Evolutionary conservation across 2,888 invertebrate species (phyloP).

Genomic region (Acleris laterana): DNA sequence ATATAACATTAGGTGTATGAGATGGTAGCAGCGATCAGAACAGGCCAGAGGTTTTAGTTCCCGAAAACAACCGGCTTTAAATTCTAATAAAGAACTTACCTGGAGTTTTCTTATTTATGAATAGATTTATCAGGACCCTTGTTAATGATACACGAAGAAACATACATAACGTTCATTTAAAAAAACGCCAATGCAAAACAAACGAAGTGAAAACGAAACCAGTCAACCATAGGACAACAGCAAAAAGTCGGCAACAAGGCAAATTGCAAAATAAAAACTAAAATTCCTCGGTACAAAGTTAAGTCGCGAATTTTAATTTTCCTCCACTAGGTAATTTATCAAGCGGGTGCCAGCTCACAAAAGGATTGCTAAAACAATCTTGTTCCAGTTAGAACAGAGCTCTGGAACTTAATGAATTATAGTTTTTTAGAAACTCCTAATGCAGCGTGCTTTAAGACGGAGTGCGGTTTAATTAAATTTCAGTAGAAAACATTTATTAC

Average conservation of each 20-base stretch:
- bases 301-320: conserved; percentile 61
- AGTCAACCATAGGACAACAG: conserved; percentile 9
- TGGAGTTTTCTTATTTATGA: no score
- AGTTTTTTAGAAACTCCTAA: conserved; percentile 34
- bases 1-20: no score
- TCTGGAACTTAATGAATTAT: conserved; percentile 38
- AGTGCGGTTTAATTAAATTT: conserved; percentile 18
- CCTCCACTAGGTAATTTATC: conserved; percentile 61
- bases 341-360: conserved; percentile 51
- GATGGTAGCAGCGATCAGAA: no score
- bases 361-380: conserved; percentile 48
- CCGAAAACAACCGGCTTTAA: no score
- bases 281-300: conserved; percentile 14
- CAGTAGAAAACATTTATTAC: conserved; percentile 1
- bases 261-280: conserved; percentile 19
- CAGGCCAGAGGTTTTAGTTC: no score
- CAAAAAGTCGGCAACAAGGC: conserved; percentile 1
- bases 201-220: conserved; percentile 2
- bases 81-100: no score
- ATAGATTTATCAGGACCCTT: no score
- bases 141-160: not conserved
- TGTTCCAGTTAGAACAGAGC: conserved; percentile 45
- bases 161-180: not conserved
- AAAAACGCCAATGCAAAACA: conserved; percentile 3
- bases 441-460: conserved; percentile 7